Conservation (phyloP, 2,113 vertebrate species). For the Macquaria ambigua region DNA sequence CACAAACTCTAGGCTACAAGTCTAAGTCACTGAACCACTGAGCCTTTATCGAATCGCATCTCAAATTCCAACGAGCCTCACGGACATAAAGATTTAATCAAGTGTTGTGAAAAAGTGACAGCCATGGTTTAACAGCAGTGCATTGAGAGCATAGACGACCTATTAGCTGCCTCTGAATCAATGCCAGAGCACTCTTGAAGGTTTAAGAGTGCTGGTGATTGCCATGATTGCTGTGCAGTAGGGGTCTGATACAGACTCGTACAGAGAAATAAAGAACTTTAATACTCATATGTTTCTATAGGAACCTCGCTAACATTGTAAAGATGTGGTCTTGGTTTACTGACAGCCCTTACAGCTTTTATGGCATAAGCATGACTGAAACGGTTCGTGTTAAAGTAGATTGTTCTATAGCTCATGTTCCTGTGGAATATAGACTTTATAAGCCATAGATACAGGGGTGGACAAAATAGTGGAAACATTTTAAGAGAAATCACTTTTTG, state of each 20-base stretch:
- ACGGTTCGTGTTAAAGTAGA: conserved; percentile 33
- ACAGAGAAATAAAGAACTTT: conserved; percentile 52
- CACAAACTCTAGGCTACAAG: conserved; percentile 10
- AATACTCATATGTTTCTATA: conserved; percentile 65
- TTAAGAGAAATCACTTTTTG: background rate
- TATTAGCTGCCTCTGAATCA: conserved; percentile 46
- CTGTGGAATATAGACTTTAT: conserved; percentile 38
- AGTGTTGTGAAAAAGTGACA: conserved; percentile 62
- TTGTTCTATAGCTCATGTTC: conserved; percentile 36
- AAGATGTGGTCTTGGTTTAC: conserved; percentile 69
- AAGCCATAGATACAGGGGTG: background rate
- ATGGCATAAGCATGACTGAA: conserved; percentile 54
- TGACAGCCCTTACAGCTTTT: conserved; percentile 45
- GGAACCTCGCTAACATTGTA: conserved; percentile 68
- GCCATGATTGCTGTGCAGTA: conserved; percentile 64
- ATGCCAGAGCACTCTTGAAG: conserved; percentile 56
- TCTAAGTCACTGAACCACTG: conserved; percentile 10
- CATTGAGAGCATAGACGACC: conserved; percentile 13
- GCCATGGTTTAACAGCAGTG: conserved; percentile 47
- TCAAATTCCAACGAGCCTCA: conserved; percentile 50
- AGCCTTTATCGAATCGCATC: conserved; percentile 41
- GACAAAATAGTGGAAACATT: conserved; percentile 26
- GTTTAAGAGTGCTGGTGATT: conserved; percentile 66
- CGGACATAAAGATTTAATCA: conserved; percentile 63
- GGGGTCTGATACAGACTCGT: conserved; percentile 44